Evolutionary conservation across 2,888 invertebrate species (phyloP).

Genomic region (Acleris holmiana): DNA sequence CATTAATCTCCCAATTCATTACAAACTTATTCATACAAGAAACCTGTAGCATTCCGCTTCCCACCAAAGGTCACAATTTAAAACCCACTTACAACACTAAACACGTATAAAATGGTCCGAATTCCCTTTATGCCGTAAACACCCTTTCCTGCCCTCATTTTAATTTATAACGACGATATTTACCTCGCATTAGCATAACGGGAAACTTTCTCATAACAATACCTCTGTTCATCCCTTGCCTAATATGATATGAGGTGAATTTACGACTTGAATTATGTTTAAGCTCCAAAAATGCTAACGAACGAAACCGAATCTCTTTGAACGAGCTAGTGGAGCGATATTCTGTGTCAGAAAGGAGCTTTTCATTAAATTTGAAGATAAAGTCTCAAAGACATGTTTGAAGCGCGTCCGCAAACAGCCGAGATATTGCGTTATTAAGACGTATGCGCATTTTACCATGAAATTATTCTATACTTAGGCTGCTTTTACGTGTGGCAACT

Average conservation of each 20-base stretch:
- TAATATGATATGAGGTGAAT: constrained; percentile 5
- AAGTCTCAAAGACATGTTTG: constrained; percentile 18
- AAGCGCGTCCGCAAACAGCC: background rate
- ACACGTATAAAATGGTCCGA: background rate
- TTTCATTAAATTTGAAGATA: constrained; percentile 23
- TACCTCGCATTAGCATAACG: constrained; percentile 10
- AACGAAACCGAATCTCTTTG: constrained; percentile 18
- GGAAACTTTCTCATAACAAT: constrained; percentile 12
- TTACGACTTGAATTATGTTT: constrained; percentile 1
- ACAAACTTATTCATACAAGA: no score
- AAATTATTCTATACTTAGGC: no score
- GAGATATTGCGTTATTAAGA: background rate
- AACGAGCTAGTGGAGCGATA: constrained; percentile 10
- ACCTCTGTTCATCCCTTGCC: constrained; percentile 8
- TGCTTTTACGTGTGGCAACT: no score
- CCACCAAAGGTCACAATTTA: no score
- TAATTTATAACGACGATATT: constrained; percentile 10
- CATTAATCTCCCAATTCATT: no score
- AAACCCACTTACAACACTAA: no score
- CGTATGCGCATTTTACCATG: no score
- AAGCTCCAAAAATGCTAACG: constrained; percentile 23
- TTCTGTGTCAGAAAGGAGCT: constrained; percentile 5
- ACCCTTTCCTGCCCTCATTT: constrained; percentile 1
- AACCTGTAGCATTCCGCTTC: no score
- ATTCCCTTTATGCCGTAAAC: constrained; percentile 6